These are phyloP conservation scores for Bombycilla garrulus DNA, from an alignment of 2,113 vertebrate species.

Conservation along the genomic window DNA sequence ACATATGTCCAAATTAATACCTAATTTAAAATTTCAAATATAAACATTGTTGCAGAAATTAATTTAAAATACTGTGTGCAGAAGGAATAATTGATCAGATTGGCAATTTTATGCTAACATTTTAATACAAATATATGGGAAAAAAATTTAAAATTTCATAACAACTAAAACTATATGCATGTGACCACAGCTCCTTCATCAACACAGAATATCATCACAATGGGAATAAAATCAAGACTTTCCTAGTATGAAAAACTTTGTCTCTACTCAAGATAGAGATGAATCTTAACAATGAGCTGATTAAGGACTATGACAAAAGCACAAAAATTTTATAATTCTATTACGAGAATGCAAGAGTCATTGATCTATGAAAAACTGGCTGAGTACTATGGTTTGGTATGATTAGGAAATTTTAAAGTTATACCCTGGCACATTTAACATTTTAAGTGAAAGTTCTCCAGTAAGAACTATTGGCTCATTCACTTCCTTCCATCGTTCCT, in stretches of 20 bases:
- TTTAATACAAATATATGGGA: not conserved
- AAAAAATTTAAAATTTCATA: not conserved
- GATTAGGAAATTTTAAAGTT: not conserved
- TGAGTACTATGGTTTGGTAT: not conserved
- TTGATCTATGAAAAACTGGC: not conserved
- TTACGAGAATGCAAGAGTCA: not conserved
- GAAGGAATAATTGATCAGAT: not conserved
- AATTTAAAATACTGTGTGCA: not conserved
- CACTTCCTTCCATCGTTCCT: not conserved
- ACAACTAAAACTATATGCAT: not conserved
- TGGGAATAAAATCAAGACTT: not conserved
- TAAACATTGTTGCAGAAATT: not conserved
- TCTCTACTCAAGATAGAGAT: not conserved
- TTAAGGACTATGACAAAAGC: not conserved
- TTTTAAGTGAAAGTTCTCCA: not conserved
- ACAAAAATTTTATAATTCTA: accelerated
- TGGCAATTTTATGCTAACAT: not conserved
- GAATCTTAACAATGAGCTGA: not conserved
- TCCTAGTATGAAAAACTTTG: not conserved
- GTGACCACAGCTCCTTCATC: not conserved
- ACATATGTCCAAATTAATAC: not conserved
- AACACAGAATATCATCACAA: not conserved
- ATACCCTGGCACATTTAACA: not conserved
- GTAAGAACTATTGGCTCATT: not conserved
- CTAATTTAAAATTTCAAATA: not conserved